These are phyloP conservation scores for Dione juno DNA, from an alignment of 2,888 invertebrate species.

Conservation along the genomic window DNA sequence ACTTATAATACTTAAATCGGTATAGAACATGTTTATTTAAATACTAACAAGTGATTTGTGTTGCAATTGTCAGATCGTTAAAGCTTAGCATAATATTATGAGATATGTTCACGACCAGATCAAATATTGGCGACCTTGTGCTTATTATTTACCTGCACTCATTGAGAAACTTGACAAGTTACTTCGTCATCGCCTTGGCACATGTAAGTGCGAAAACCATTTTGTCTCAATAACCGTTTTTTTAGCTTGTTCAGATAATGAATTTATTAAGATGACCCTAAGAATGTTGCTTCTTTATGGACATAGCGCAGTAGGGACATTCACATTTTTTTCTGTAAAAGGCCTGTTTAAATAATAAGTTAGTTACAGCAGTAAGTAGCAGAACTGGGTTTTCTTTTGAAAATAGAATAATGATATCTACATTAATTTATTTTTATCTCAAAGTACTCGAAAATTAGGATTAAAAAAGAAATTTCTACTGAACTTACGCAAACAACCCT, in stretches of 20 bases:
- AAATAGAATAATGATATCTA: too few relatives aligned
- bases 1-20: not conserved
- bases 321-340: too few relatives aligned
- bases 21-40: constrained; percentile 13
- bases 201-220: constrained; percentile 31
- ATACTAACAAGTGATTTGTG: constrained; percentile 25
- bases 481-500: too few relatives aligned
- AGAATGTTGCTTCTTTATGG: not conserved
- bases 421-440: too few relatives aligned
- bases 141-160: constrained; percentile 55
- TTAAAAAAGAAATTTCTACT: too few relatives aligned
- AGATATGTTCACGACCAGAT: constrained; percentile 55
- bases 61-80: constrained; percentile 47
- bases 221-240: constrained; percentile 18
- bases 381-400: too few relatives aligned
- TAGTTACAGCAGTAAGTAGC: too few relatives aligned
- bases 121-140: constrained; percentile 70
- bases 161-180: constrained; percentile 55
- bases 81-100: constrained; percentile 51
- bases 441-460: too few relatives aligned
- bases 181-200: constrained; percentile 33
- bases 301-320: not conserved
- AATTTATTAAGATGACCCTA: not conserved
- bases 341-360: too few relatives aligned
- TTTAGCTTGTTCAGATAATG: not conserved